Base-by-base conservation (phyloP, 2,113 vertebrate genomes). In the Corythaixoides concolor region DNA sequence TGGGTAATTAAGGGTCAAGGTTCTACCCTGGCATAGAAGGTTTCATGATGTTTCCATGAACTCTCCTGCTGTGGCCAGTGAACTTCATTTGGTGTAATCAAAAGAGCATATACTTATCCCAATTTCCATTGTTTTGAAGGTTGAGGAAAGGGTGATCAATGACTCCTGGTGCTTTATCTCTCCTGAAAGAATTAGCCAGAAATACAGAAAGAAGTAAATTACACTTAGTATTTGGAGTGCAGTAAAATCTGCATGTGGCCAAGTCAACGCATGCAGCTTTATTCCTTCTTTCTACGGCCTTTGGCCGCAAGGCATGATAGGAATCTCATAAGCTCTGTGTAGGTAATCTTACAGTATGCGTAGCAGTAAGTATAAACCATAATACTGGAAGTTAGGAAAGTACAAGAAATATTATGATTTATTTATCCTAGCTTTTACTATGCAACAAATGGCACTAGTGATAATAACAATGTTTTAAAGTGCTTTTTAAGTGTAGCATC, bases 81-180 rank as follows among this genome's bases (percentile, higher is more conserved):
- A 76, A 35, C 8, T 12, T 63, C 10, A 27, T 12, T 45, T 39
- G 16, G 4, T 74, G 2, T 49, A 15, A 32, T 69, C 27, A 77
- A 41, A 28, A 37, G 8, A 39, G 5, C 4, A 5, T 12, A 4
- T 1, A 4, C 37, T 64, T 80, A n/a, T 2, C 6, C 28, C 12
- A 32, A 0, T 66, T 66, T 69, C 15, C 17, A 26, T 8, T 30
- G 7, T 17, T 73, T 16, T 66, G 17, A 74, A 66, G 26, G 11
- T 0, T 58, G 35, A 60, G 45, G 4, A 35, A 47, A 39, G 4
- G 3, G 32, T 15, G 1, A 67, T 5, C 8, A 37, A 3, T 8
- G 14, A 9, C 37, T 87, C 5, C 18, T 23, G 24, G 17, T 41
- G n/a, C 43, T 55, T 86, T 49, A 2, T 39, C 15, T 72, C 6